Conservation (phyloP, 2,113 vertebrate species). For the Xenus cinereus region DNA sequence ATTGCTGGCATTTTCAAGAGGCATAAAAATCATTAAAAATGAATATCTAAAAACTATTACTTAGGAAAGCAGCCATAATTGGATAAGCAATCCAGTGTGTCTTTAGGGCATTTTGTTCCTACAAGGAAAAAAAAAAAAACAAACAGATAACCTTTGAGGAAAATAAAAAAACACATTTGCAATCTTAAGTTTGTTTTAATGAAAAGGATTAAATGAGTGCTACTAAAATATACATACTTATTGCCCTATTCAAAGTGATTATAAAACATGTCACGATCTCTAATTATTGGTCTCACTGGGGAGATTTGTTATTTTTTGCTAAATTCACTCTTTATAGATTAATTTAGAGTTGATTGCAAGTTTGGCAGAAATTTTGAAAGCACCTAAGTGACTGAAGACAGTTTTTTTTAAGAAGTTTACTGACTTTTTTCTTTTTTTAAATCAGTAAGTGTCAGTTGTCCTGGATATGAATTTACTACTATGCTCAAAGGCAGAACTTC, state of each 20-base stretch:
- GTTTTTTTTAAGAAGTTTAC: not conserved
- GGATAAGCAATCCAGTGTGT: constrained; percentile 4
- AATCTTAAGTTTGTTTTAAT: not conserved
- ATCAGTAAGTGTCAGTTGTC: not conserved
- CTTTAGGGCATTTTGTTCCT: constrained; percentile 1
- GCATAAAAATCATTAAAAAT: constrained; percentile 63
- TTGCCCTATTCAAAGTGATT: not conserved
- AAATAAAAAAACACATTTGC: not conserved
- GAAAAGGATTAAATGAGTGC: not conserved
- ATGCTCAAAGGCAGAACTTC: not conserved
- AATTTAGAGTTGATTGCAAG: not conserved
- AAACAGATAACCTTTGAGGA: not conserved
- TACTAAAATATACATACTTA: not conserved
- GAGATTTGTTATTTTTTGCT: not conserved
- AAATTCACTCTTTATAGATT: not conserved
- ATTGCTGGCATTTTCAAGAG: constrained; percentile 70
- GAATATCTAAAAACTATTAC: constrained; percentile 61
- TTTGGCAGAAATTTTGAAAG: not conserved
- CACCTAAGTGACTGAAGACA: not conserved
- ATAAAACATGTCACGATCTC: not conserved
- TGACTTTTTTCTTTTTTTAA: not conserved
- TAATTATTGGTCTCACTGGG: not conserved
- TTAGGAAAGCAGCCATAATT: constrained; percentile 56
- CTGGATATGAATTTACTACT: not conserved
- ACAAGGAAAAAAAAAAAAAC: not conserved